phyloP scores from a whole-genome alignment of 2,888 invertebrate genomes.

The Gibbula magus region DNA sequence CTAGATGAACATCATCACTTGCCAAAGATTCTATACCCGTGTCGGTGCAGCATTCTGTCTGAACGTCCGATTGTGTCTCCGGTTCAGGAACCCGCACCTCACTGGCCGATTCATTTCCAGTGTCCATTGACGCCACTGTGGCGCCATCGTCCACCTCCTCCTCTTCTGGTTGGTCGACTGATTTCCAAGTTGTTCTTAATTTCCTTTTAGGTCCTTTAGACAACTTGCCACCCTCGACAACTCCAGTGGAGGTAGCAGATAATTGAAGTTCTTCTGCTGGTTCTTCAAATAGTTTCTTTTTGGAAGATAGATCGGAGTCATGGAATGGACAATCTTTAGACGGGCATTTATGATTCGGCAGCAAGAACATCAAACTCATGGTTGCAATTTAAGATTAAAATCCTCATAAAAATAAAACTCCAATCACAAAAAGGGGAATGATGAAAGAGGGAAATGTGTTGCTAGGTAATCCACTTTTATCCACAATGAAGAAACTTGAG shows the following conservation, averaged over 20 bases:
- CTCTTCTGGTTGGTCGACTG: conserved; percentile 7
- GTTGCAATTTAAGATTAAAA: neutral
- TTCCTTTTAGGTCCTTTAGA: conserved; percentile 20
- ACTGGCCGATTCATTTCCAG: conserved; percentile 39
- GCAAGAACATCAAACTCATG: conserved; percentile 34
- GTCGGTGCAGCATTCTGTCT: neutral
- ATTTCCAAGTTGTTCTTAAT: neutral
- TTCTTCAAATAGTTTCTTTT: conserved; percentile 33
- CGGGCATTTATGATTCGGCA: conserved; percentile 47
- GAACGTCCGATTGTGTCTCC: neutral
- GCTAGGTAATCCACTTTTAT: neutral
- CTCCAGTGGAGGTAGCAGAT: conserved; percentile 23
- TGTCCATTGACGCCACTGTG: conserved; percentile 33
- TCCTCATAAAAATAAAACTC: neutral
- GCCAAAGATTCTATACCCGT: conserved; percentile 6
- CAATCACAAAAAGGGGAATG: too few species aligned
- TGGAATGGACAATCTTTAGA: conserved; percentile 44
- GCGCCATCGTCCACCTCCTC: conserved; percentile 28
- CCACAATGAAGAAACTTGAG: conserved; percentile 1
- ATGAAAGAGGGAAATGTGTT: neutral
- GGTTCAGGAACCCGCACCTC: neutral
- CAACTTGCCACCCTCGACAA: conserved; percentile 35
- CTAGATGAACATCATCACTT: conserved; percentile 4
- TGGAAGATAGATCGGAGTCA: conserved; percentile 31
- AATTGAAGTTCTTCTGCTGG: conserved; percentile 33